A percentile compares a stretch with the other conserved stretches of the same genome.
These are phyloP conservation scores for Biston betularia DNA, from an alignment of 2,888 invertebrate species.

Conservation along the genomic window DNA sequence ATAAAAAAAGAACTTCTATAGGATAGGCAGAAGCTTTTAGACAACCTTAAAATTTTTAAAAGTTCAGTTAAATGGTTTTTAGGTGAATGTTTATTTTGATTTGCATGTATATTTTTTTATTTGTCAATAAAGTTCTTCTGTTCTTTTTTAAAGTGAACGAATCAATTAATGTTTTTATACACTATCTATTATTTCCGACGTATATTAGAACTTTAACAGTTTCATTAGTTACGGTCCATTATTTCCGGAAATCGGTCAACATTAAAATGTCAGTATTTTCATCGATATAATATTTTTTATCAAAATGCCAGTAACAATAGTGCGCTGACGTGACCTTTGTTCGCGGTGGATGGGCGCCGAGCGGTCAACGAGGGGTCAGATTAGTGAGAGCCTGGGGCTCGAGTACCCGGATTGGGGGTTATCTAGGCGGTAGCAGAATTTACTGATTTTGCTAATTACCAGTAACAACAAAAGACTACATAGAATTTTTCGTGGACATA, in stretches of 20 bases:
- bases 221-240: slow-evolving; percentile 16
- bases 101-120: too few relatives aligned
- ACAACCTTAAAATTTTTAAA: too few relatives aligned
- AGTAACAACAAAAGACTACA: neutral
- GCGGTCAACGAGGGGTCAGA: slow-evolving; percentile 38
- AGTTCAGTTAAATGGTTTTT: too few relatives aligned
- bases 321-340: slow-evolving; percentile 34
- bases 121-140: too few relatives aligned
- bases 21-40: too few relatives aligned
- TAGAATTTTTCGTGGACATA: too few relatives aligned
- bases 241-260: slow-evolving; percentile 10
- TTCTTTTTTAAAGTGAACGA: neutral
- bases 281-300: slow-evolving; percentile 30
- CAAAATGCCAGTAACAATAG: slow-evolving; percentile 38
- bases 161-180: neutral
- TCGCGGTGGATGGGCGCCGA: slow-evolving; percentile 26
- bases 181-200: neutral
- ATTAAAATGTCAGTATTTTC: slow-evolving; percentile 24
- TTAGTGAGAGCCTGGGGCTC: neutral
- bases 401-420: neutral
- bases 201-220: neutral
- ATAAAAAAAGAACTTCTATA: too few relatives aligned
- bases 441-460: slow-evolving; percentile 4
- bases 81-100: too few relatives aligned
- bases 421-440: slow-evolving; percentile 5